Conservation (phyloP, 2,888 invertebrate genomes). For the Teleiodes luculella region DNA sequence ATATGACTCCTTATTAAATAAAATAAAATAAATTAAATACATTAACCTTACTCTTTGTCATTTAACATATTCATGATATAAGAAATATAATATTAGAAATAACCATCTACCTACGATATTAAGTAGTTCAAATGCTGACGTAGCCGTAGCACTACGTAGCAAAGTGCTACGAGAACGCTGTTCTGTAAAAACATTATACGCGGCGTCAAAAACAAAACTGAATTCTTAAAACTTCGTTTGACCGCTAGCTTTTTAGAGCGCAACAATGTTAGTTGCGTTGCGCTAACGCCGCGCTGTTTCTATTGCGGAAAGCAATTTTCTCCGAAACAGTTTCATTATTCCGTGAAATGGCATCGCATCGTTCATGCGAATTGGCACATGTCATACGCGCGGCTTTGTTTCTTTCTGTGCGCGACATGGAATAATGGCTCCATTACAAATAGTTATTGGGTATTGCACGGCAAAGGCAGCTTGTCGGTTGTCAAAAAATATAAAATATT, state of each 20-base stretch:
- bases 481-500: too few species aligned
- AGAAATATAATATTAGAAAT: too few species aligned
- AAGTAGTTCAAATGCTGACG: too few species aligned
- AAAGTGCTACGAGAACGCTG: background rate
- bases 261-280: background rate
- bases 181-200: background rate
- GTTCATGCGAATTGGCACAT: conserved; percentile 33
- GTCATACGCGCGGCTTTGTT: conserved; percentile 29
- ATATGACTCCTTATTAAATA: too few species aligned
- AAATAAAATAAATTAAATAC: too few species aligned
- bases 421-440: conserved; percentile 30
- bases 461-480: too few species aligned
- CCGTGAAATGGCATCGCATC: conserved; percentile 28
- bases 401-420: conserved; percentile 21
- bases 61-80: too few species aligned
- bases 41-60: too few species aligned
- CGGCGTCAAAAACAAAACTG: background rate
- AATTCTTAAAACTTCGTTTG: background rate
- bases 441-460: conserved; percentile 24
- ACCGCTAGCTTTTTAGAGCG: background rate
- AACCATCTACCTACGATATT: too few species aligned
- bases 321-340: conserved; percentile 29
- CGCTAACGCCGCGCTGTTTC: background rate
- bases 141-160: background rate
- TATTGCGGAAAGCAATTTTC: conserved; percentile 24